Evolutionary conservation across 2,113 vertebrate genomes (phyloP).

Genomic region (Burhinus bistriatus): DNA sequence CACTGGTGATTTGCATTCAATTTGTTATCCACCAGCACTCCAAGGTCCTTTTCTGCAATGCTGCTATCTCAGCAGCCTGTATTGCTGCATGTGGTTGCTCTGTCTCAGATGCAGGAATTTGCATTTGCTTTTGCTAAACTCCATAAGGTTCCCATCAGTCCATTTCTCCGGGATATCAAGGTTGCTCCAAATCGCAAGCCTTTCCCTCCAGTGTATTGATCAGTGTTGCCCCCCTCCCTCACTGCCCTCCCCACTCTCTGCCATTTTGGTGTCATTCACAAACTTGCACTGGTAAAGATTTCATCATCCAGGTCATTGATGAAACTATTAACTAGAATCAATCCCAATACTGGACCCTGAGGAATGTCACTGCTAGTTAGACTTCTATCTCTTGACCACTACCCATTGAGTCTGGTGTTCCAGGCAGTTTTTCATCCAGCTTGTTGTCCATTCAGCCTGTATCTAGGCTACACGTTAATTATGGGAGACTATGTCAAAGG

Average conservation of each 20-base stretch:
- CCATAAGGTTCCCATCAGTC: neutral
- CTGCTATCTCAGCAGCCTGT: neutral
- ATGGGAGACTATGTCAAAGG: neutral
- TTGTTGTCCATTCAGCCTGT: neutral
- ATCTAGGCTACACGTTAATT: neutral
- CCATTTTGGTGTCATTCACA: neutral
- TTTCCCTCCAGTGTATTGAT: neutral
- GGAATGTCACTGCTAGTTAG: neutral
- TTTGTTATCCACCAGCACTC: neutral
- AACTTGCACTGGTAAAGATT: neutral
- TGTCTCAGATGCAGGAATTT: neutral
- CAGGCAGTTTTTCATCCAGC: neutral
- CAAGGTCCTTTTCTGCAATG: neutral
- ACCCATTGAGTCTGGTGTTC: neutral
- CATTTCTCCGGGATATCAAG: neutral
- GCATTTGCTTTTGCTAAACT: neutral
- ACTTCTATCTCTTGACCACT: neutral
- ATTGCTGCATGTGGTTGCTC: neutral
- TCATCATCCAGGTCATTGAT: neutral
- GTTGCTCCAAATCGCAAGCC: neutral
- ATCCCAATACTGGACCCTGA: neutral
- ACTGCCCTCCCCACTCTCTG: fast-evolving
- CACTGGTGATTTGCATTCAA: neutral
- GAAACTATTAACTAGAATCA: neutral
- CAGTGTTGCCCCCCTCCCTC: neutral